Evolutionary conservation across 2,888 invertebrate species (phyloP), one percentile per base, ranked within the genome.

Genomic region (Chloromyia formosa): DNA sequence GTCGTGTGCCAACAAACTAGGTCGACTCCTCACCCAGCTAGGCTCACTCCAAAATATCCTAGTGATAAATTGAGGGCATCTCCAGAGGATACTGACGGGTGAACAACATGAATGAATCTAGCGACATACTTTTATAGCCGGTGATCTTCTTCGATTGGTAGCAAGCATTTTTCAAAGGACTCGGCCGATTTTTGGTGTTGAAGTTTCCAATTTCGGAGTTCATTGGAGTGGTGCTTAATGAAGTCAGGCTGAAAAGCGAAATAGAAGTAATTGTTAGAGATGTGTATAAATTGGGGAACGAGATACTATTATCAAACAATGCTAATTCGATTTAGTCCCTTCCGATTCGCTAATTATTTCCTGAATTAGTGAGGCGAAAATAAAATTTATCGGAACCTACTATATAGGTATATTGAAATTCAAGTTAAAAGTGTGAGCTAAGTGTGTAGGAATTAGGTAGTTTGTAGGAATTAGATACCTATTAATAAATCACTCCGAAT

Each of bases 51-150:
- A 42, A 49, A 7, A 16, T 18, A 58, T 18, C 56, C 40, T 16
- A 18, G 20, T 58, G 71, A 40, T 71, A 58, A 20, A 71, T 71
- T 40, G 58, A 7, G 12, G 40, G 22, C 58, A 71, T 56, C 56
- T 56, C 40, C 10, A 16, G 35, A 27, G 42, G 71, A 71, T 40
- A 56, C 23, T 40, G 71, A 71, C 35, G n/a, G 42, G 22, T 20
- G 45, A 66, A 22, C 53, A 35, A 7, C 14, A 18, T 58, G 35
- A 27, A 40, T 49, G 42, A 58, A 35, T 62, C 62, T 75, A 75
- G 62, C 75, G 75, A 74, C 75, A 74, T 54, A 75, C 75, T 73
- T 74, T 69, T 61, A 75, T 73, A 16, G 68, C 12, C n/a, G 16
- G 61, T 10, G 35, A 60, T 27, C 42, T 60, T 69, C 10, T 42